Evolutionary conservation across 2,888 invertebrate genomes (phyloP).

Genomic region (Gortyna flavago): DNA sequence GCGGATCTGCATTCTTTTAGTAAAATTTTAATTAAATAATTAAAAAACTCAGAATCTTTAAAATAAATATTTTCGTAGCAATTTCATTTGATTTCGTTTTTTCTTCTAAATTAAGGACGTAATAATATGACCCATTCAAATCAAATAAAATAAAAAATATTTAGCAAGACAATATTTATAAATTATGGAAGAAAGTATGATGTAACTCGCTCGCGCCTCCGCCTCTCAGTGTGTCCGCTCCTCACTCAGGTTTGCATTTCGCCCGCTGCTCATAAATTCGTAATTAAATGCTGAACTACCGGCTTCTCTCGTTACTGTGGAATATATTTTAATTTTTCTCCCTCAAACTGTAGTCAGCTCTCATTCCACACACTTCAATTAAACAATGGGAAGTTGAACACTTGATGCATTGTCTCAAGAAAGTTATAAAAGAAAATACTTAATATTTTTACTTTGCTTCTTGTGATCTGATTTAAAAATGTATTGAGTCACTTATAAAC

Average conservation of each 20-base stretch:
- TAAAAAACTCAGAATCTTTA: not conserved
- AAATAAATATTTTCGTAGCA: not conserved
- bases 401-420: not conserved
- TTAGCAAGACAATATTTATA: not conserved
- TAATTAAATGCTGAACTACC: slow-evolving; percentile 88
- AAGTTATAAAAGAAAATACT: not conserved
- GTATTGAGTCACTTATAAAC: not conserved
- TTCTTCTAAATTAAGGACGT: not conserved
- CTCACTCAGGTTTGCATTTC: slow-evolving; percentile 79
- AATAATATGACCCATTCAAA: not conserved
- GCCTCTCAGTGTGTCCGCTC: slow-evolving; percentile 49
- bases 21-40: not conserved
- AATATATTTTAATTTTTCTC: slow-evolving; percentile 84
- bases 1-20: not conserved
- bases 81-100: not conserved
- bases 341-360: slow-evolving; percentile 37
- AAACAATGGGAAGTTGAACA: not conserved
- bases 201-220: slow-evolving; percentile 39
- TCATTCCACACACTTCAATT: slow-evolving; percentile 22
- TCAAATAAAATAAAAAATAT: not conserved
- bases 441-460: not conserved
- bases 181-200: not conserved
- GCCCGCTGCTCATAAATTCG: slow-evolving; percentile 87
- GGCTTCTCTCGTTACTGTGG: slow-evolving; percentile 80
- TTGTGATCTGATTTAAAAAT: not conserved